These are phyloP conservation scores for Exocentrus adspersus DNA, from an alignment of 2,888 invertebrate species.

Conservation along the genomic window DNA sequence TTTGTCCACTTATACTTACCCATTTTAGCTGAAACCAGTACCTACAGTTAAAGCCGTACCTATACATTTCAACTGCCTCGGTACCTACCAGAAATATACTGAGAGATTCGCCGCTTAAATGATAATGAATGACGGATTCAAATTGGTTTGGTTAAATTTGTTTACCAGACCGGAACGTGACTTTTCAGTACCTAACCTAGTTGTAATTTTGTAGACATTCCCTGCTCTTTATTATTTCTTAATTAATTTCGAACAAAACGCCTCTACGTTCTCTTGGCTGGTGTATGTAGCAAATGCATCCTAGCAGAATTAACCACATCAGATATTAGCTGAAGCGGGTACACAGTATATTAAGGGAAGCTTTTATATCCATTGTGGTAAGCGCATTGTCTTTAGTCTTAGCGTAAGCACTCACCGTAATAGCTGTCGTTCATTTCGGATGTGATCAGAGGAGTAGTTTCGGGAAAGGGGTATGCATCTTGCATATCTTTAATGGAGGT, in stretches of 20 bases:
- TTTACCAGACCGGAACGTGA: neutral
- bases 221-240: no score
- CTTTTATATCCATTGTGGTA: slow-evolving; percentile 14
- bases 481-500: no score
- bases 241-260: neutral
- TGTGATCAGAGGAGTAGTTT: slow-evolving; percentile 4
- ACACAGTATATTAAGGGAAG: slow-evolving; percentile 4
- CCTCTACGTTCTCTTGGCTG: neutral
- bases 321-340: slow-evolving; percentile 12
- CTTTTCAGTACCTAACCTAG: neutral
- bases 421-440: slow-evolving; percentile 13
- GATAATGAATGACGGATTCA: neutral
- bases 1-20: no score
- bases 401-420: slow-evolving; percentile 17
- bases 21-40: no score
- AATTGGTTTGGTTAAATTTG: neutral
- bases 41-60: no score
- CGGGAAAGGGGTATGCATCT: neutral
- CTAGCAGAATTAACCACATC: slow-evolving; percentile 11
- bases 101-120: no score
- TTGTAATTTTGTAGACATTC: no score
- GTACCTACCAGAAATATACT: no score
- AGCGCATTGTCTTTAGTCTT: slow-evolving; percentile 14
- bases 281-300: neutral
- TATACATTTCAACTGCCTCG: no score